Conservation (phyloP, 2,113 vertebrate species). For the Ptilonorhynchus violaceus region DNA sequence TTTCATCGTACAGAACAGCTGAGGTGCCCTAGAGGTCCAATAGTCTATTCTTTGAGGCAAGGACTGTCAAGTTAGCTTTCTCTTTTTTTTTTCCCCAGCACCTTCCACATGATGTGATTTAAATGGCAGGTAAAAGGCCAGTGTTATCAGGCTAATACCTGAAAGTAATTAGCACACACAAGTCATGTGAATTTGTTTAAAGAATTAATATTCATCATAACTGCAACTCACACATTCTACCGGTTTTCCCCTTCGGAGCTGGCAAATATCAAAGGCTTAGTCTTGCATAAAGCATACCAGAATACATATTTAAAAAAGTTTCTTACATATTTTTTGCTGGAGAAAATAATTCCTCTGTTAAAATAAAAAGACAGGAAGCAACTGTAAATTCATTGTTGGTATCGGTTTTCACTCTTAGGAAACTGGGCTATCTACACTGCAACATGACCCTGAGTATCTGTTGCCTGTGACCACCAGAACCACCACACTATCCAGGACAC, state of each 20-base stretch:
- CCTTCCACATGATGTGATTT: background rate
- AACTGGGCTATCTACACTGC: background rate
- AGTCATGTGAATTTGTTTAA: background rate
- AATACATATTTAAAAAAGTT: background rate
- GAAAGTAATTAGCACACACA: background rate
- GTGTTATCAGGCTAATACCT: background rate
- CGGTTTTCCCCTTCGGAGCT: background rate
- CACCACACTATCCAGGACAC: background rate
- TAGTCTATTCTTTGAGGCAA: background rate
- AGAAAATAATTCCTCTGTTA: background rate
- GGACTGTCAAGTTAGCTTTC: background rate
- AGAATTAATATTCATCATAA: background rate
- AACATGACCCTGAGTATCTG: background rate
- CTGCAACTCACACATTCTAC: background rate
- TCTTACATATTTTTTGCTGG: background rate
- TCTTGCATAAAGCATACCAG: background rate
- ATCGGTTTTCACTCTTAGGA: accelerated
- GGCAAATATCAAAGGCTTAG: background rate
- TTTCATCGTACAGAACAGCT: background rate
- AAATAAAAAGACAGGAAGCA: background rate
- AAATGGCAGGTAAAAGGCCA: background rate
- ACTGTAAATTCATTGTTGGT: background rate
- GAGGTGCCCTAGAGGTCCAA: background rate
- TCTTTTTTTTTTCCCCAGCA: background rate
- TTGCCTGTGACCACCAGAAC: background rate